Evolutionary conservation across 2,113 vertebrate species (phyloP).

Genomic region (Tapirus terrestris): DNA sequence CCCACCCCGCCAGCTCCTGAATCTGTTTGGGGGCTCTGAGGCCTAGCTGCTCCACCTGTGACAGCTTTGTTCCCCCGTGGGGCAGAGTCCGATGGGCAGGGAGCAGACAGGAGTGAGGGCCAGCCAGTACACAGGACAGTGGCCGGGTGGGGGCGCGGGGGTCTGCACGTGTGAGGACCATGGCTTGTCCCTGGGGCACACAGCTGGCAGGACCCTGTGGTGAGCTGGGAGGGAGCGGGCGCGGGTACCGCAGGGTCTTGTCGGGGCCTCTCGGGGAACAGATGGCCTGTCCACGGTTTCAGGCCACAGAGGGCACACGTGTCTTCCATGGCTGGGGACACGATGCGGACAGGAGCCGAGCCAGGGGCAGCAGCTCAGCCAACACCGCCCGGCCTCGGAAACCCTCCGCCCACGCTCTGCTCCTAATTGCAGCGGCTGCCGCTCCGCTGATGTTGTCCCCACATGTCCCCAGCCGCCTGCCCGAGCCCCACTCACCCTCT

Average conservation of each 20-base stretch:
- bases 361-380: rapidly evolving
- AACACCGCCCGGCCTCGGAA: rapidly evolving
- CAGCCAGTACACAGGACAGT: rapidly evolving
- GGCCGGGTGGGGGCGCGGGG: background rate
- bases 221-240: rapidly evolving
- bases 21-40: background rate
- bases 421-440: rapidly evolving
- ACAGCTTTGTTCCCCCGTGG: rapidly evolving
- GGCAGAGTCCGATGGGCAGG: background rate
- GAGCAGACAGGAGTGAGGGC: background rate
- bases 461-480: rapidly evolving
- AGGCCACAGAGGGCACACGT: background rate
- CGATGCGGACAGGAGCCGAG: background rate
- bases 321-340: background rate
- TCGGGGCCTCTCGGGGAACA: background rate
- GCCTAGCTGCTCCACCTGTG: rapidly evolving
- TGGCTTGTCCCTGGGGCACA: rapidly evolving
- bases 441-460: rapidly evolving
- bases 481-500: constrained; percentile 88
- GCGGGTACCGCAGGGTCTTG: rapidly evolving
- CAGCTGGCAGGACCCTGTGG: rapidly evolving
- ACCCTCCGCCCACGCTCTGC: rapidly evolving
- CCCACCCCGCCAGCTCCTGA: background rate
- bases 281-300: rapidly evolving
- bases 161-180: rapidly evolving